These are phyloP conservation scores for Eclectus roratus DNA, from an alignment of 2,113 vertebrate species.

Conservation along the genomic window DNA sequence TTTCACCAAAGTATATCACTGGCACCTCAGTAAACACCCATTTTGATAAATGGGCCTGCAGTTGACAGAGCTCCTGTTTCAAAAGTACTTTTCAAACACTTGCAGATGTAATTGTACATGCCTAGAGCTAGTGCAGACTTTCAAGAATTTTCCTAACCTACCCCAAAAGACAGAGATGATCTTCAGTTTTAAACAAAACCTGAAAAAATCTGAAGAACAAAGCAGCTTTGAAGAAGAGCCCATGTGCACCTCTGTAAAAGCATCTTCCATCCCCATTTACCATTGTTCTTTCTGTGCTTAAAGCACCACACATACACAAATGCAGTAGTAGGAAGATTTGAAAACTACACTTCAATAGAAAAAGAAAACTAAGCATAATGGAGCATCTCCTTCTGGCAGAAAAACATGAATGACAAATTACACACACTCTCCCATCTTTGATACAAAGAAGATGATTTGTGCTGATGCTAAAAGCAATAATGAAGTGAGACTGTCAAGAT, in stretches of 20 bases:
- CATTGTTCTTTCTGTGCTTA: not conserved
- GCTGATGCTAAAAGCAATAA: not conserved
- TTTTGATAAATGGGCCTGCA: rapidly evolving
- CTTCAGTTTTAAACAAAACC: not conserved
- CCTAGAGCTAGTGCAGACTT: not conserved
- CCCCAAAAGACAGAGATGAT: not conserved
- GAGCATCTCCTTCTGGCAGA: not conserved
- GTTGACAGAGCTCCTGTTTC: not conserved
- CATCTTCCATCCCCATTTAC: not conserved
- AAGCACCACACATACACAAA: not conserved
- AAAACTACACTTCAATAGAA: not conserved
- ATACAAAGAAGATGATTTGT: not conserved
- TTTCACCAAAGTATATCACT: not conserved
- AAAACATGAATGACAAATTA: not conserved
- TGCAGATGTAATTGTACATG: not conserved
- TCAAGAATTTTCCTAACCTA: not conserved
- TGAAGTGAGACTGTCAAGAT: not conserved
- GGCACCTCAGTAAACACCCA: not conserved
- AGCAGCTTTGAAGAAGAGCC: not conserved
- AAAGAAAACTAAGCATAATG: not conserved
- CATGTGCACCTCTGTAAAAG: rapidly evolving
- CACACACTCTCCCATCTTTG: not conserved
- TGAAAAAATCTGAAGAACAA: not conserved
- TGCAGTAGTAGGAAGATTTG: not conserved
- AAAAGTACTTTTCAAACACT: not conserved